A percentile compares a stretch with the other conserved stretches of the same genome.
These are phyloP conservation scores for Collichthys lucidus DNA, from an alignment of 2,113 vertebrate species.

Conservation along the genomic window DNA sequence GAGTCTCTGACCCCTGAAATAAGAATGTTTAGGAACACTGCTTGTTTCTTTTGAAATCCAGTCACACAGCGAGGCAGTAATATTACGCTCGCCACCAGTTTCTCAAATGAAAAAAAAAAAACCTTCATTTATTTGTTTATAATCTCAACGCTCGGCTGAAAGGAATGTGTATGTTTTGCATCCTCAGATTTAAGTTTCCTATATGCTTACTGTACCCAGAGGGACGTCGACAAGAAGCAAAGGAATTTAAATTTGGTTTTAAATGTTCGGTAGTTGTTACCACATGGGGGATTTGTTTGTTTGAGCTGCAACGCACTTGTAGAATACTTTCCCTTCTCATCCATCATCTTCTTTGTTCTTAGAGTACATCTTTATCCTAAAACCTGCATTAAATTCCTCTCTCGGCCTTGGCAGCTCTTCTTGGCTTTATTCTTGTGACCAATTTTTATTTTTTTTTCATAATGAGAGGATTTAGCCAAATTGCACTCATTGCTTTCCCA, in stretches of 20 bases:
- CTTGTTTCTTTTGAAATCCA: conserved; percentile 56
- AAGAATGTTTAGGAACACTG: conserved; percentile 40
- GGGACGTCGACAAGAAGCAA: conserved; percentile 44
- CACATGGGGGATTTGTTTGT: conserved; percentile 75
- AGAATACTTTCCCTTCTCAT: conserved; percentile 62
- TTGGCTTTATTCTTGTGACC: conserved; percentile 26
- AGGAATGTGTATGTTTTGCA: conserved; percentile 66
- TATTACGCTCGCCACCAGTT: conserved; percentile 26
- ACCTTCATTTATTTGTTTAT: conserved; percentile 63
- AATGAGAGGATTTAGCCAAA: conserved; percentile 68
- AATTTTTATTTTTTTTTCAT: conserved; percentile 29
- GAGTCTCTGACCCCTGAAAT: conserved; percentile 55
- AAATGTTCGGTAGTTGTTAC: conserved; percentile 77
- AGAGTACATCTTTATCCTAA: conserved; percentile 50
- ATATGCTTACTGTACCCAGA: conserved; percentile 55
- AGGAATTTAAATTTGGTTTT: conserved; percentile 77
- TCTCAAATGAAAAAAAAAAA: conserved; percentile 34
- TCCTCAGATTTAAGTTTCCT: conserved; percentile 59
- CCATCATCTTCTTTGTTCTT: conserved; percentile 61
- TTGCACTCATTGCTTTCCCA: conserved; percentile 53
- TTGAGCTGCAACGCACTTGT: conserved; percentile 57
- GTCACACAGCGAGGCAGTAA: conserved; percentile 35
- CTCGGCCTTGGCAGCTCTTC: conserved; percentile 35
- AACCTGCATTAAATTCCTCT: conserved; percentile 29
- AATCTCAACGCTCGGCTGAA: conserved; percentile 27